phyloP scores from a whole-genome alignment of 2,888 invertebrate genomes.

The Cancer borealis region DNA sequence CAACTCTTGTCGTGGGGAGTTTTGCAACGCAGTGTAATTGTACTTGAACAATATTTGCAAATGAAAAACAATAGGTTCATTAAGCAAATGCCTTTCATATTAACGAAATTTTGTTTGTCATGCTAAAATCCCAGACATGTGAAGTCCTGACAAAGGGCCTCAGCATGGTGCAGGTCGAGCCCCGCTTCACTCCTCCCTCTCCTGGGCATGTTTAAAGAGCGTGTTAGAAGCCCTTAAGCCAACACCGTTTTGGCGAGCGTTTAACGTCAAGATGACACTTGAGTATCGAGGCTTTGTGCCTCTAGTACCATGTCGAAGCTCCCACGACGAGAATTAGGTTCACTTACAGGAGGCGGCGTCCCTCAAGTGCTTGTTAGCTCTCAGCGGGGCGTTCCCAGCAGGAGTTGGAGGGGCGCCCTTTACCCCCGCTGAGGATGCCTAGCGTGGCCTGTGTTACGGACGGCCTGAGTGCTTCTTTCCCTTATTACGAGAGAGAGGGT shows the following conservation, averaged over 20 bases:
- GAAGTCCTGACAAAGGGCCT: conserved; percentile 18
- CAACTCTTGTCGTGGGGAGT: background rate
- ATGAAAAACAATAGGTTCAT: conserved; percentile 36
- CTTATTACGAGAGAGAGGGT: conserved; percentile 61
- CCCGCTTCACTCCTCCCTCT: background rate
- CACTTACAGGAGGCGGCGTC: conserved; percentile 60
- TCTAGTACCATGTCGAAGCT: conserved; percentile 53
- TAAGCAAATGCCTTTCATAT: conserved; percentile 28
- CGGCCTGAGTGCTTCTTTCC: conserved; percentile 57
- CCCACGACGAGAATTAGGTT: conserved; percentile 57
- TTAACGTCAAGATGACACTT: conserved; percentile 61
- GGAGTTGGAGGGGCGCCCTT: conserved; percentile 40
- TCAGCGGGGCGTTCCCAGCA: conserved; percentile 41
- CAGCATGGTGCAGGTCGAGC: conserved; percentile 8
- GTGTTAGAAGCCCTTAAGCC: conserved; percentile 51
- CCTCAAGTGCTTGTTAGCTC: conserved; percentile 57
- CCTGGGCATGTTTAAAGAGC: conserved; percentile 58
- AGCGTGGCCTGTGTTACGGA: conserved; percentile 53
- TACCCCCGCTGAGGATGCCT: conserved; percentile 28
- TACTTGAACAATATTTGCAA: conserved; percentile 37
- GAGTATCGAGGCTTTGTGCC: conserved; percentile 48
- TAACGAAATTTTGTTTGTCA: conserved; percentile 20
- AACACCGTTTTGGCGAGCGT: conserved; percentile 62
- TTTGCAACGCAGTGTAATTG: conserved; percentile 9
- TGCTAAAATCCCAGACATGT: conserved; percentile 17